Percentiles rank a stretch among this genome's conserved stretches.
These are phyloP conservation scores for Sebastiscus albofasciatus DNA, from an alignment of 2,797 vertebrate genomes.

Conservation along the genomic window DNA sequence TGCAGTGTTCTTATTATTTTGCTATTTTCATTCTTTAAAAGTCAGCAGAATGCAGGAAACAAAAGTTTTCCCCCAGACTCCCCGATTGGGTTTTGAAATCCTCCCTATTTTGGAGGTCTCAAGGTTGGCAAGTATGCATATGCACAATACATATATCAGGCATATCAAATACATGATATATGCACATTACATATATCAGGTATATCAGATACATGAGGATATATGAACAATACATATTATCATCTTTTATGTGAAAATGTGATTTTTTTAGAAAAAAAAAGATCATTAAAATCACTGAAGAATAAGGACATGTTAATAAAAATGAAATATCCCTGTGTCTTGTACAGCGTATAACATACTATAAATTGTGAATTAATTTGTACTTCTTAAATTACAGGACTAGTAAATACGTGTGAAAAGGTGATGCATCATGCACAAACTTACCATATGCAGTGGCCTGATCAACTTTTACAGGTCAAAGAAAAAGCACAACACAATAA, in stretches of 20 bases:
- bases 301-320: not conserved
- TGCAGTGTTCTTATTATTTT: too few species aligned
- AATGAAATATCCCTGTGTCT: not conserved
- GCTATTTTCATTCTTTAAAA: too few species aligned
- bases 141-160: not conserved
- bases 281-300: not conserved
- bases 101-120: too few species aligned
- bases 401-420: conserved; percentile 1
- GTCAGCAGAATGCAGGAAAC: too few species aligned
- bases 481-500: conserved; percentile 79
- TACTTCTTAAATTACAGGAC: not conserved
- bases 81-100: too few species aligned
- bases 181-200: conserved; percentile 3
- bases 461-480: conserved; percentile 85
- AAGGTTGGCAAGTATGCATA: not conserved
- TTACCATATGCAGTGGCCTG: conserved; percentile 86
- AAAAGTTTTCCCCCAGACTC: too few species aligned
- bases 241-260: not conserved
- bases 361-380: not conserved
- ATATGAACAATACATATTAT: not conserved
- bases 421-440: conserved; percentile 76
- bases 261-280: too few species aligned
- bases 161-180: conserved; percentile 30
- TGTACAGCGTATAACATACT: not conserved
- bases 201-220: not conserved